Percentiles rank a stretch among this genome's conserved stretches.
These are phyloP conservation scores for Meloidogyne chitwoodi DNA, from an alignment of 1,140 invertebrate genomes.

Conservation along the genomic window DNA sequence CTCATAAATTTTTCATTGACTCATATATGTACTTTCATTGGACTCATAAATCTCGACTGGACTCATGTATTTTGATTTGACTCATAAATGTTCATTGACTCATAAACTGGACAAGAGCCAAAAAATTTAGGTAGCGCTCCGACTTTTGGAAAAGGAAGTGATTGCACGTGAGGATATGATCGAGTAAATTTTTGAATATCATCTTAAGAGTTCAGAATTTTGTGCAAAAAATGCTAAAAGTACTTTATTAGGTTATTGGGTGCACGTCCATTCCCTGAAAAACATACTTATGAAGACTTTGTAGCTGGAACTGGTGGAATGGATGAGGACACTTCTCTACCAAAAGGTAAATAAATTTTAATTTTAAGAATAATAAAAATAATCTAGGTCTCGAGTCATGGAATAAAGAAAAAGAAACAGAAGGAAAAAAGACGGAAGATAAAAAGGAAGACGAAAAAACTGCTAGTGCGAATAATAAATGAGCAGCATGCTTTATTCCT, in stretches of 20 bases:
- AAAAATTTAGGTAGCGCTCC: slow-evolving; percentile 76
- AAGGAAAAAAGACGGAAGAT: slow-evolving; percentile 22
- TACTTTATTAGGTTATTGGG: slow-evolving; percentile 70
- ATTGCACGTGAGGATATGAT: slow-evolving; percentile 96
- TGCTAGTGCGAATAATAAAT: background rate
- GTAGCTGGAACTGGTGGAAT: slow-evolving; percentile 96
- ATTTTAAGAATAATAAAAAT: background rate
- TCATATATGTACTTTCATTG: too few relatives aligned
- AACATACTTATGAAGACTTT: slow-evolving; percentile 98
- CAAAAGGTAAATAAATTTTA: slow-evolving; percentile 71
- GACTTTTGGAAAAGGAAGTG: slow-evolving; percentile 88
- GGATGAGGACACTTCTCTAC: slow-evolving; percentile 81
- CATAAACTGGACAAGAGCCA: too few relatives aligned
- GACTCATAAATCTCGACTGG: too few relatives aligned
- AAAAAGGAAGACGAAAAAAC: slow-evolving; percentile 18
- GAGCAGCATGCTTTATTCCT: background rate
- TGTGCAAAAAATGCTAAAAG: background rate
- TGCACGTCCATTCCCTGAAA: slow-evolving; percentile 89
- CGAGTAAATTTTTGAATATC: slow-evolving; percentile 64
- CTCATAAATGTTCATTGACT: too few relatives aligned
- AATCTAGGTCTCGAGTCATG: slow-evolving; percentile 73
- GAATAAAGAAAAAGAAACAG: slow-evolving; percentile 67
- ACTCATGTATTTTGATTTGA: too few relatives aligned
- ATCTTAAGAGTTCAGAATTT: background rate
- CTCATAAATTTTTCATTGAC: too few relatives aligned